These are phyloP conservation scores for Morphnarchus princeps DNA, from an alignment of 2,113 vertebrate genomes.

Conservation along the genomic window DNA sequence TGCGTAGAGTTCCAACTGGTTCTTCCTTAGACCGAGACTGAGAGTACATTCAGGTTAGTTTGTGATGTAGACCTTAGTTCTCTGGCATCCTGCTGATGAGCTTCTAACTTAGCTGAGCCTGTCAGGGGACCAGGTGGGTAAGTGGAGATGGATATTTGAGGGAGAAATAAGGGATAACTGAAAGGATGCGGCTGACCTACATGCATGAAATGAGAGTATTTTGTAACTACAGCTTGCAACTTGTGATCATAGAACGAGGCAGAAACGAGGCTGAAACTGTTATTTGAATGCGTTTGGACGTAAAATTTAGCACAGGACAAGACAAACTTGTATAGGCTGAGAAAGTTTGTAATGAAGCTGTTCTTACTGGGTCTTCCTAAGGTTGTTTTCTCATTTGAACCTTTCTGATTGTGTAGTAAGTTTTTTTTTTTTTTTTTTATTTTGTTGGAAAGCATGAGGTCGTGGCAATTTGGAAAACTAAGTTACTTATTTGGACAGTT, in stretches of 20 bases:
- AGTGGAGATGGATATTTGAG: background rate
- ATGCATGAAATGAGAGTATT: background rate
- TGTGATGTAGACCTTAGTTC: background rate
- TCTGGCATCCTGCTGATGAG: background rate
- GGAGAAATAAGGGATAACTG: background rate
- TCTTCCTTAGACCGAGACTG: background rate
- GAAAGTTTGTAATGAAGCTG: background rate
- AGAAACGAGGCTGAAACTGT: background rate
- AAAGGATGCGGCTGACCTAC: background rate
- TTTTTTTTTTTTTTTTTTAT: background rate
- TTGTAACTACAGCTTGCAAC: background rate
- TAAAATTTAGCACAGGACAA: background rate
- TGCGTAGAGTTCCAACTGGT: background rate
- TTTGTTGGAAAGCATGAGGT: background rate
- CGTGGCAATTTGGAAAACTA: background rate
- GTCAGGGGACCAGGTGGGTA: background rate
- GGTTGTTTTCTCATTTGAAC: background rate
- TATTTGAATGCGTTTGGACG: accelerated
- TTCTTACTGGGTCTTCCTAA: background rate
- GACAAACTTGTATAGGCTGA: background rate
- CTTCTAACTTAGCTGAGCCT: background rate
- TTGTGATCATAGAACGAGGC: background rate
- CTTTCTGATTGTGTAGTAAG: background rate
- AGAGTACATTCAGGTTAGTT: too few species aligned
- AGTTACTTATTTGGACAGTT: background rate